A percentile compares a stretch with the other conserved stretches of the same genome.
Conservation (phyloP, 2,888 invertebrate species). For the Lomographa bimaculata region DNA sequence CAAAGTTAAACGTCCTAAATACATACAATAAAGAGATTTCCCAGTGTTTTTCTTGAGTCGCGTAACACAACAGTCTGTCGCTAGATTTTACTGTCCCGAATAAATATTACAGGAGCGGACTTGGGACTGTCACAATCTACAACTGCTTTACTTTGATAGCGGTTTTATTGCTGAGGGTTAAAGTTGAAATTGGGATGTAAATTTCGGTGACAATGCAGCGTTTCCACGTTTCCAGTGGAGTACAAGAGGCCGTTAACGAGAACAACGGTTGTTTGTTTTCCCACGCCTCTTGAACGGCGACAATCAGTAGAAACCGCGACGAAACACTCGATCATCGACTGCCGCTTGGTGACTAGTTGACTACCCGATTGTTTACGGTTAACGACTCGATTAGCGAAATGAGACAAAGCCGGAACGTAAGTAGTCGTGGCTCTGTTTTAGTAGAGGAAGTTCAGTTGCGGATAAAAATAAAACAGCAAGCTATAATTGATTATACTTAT, state of each 20-base stretch:
- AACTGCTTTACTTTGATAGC: conserved; percentile 16
- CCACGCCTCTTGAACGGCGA: conserved; percentile 62
- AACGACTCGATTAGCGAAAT: conserved; percentile 15
- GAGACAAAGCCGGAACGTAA: neutral
- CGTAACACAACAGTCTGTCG: conserved; percentile 38
- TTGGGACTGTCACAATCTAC: conserved; percentile 8
- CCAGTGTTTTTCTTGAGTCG: conserved; percentile 43
- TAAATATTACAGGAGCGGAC: conserved; percentile 41
- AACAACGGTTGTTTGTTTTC: conserved; percentile 69
- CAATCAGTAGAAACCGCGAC: conserved; percentile 51
- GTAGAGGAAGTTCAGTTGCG: too few relatives aligned
- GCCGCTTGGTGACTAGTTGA: too few relatives aligned
- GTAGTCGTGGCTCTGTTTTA: too few relatives aligned
- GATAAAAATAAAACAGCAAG: too few relatives aligned
- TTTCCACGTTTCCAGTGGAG: conserved; percentile 44
- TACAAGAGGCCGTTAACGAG: conserved; percentile 67
- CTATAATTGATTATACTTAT: too few relatives aligned
- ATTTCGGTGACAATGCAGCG: conserved; percentile 44
- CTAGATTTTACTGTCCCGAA: conserved; percentile 46
- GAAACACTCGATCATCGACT: conserved; percentile 45
- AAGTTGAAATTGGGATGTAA: conserved; percentile 39
- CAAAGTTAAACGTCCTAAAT: conserved; percentile 39
- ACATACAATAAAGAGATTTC: conserved; percentile 42
- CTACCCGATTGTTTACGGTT: conserved; percentile 44
- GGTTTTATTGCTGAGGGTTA: conserved; percentile 27